Evolutionary conservation across 2,888 invertebrate species (phyloP).

Genomic region (Agelastica alni): DNA sequence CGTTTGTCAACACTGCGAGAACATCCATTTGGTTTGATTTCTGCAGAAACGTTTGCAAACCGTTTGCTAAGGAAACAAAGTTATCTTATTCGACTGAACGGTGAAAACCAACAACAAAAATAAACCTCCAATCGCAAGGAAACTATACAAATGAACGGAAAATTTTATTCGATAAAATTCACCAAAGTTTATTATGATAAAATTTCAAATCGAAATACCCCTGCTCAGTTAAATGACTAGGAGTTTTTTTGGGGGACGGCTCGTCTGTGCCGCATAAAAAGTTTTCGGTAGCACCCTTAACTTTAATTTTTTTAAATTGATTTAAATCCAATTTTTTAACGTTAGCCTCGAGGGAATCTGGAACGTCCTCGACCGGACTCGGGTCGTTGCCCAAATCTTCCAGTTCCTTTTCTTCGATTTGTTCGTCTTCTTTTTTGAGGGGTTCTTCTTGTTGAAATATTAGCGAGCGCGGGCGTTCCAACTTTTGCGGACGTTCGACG

Average conservation of each 20-base stretch:
- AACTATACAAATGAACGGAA: neutral
- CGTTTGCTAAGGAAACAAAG: too few species aligned
- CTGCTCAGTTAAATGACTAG: conserved; percentile 62
- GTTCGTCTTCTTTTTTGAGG: conserved; percentile 31
- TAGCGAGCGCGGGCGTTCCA: conserved; percentile 59
- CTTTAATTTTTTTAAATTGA: conserved; percentile 14
- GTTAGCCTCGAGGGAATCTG: conserved; percentile 3
- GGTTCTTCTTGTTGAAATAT: conserved; percentile 58
- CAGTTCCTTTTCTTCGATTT: conserved; percentile 27
- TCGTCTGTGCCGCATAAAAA: conserved; percentile 30
- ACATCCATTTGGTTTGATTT: too few species aligned
- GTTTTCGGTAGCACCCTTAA: conserved; percentile 19
- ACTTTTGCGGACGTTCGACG: conserved; percentile 42
- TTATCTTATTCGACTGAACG: neutral
- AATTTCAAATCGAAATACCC: conserved; percentile 78
- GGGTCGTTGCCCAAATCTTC: conserved; percentile 17
- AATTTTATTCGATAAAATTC: conserved; percentile 44
- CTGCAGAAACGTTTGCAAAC: neutral
- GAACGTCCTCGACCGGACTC: neutral
- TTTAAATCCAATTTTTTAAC: conserved; percentile 7
- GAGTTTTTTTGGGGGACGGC: conserved; percentile 50
- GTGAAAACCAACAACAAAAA: neutral
- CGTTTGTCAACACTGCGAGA: too few species aligned
- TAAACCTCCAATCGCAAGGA: neutral
- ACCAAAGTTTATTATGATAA: conserved; percentile 79